Base-by-base conservation (phyloP, 2,797 vertebrate species). In the Sebastes baramenuke region DNA sequence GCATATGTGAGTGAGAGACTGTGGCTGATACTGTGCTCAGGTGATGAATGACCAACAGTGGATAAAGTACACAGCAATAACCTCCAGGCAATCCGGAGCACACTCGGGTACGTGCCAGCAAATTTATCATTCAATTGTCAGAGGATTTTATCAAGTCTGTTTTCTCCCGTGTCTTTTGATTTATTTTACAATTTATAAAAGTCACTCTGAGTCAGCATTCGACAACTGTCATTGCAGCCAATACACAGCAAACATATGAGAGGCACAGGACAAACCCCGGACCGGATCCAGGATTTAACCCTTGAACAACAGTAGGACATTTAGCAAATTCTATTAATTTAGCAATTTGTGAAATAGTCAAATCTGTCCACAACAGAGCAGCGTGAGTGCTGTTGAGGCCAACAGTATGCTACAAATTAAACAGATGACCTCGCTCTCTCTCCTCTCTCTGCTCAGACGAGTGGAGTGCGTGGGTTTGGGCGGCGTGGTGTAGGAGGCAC, bases 81-180 rank as follows among this genome's bases (percentile, higher is more conserved):
- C 95, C 95, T 95, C 94, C 93, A 94, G 93, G 93, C 94, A 88
- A 91, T 92, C 93, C 84, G 11, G 85, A 88, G 91, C 87, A 89
- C 90, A 90, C 88, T 86, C 46, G 56, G 88, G 87, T 85, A 87
- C 78, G 14, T 85, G 79, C 94, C 87, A 67, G 78, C 84, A 84
- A 88, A 97, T 96, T 92, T 92, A 96, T 96, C 95, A 96, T 95
- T 95, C 94, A 94, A 92, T 94, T 95, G 94, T 95, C 95, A 87
- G 88, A 92, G 93, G 93, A 88, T 94, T 95, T 93, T 92, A 95
- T 95, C 89, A 94, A 90, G 86, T 93, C 83, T 88, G 92, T 93
- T 94, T 93, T 93, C 92, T 90, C 86, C 68, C 16, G 75, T 90
- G 92, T 89, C 91, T 90, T 91, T 88, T 93, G 92, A 95, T 95